Evolutionary conservation across 2,888 invertebrate species (phyloP), one percentile per base, ranked within the genome.

Genomic region (Villa cingulata): DNA sequence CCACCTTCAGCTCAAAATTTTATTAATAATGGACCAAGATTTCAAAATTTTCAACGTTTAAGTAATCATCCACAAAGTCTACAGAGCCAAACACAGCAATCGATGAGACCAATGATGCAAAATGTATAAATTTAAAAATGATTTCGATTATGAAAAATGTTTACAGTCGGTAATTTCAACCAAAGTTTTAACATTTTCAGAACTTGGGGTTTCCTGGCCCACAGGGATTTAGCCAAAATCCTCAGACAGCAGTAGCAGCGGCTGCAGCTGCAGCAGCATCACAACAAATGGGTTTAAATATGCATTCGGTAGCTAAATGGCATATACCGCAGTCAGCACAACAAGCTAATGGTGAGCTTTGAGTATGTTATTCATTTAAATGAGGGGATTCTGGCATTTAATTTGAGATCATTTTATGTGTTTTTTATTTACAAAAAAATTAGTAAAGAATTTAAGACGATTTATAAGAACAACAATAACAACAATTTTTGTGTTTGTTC

Each of bases 261-360:
- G n/a, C n/a, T n/a, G n/a, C n/a, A n/a, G 18, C 63, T 41, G n/a
- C 27, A 34, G 5, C 45, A 45, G 23, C 45, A 2, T n/a, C n/a
- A 19, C 62, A 61, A 43, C 66, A 64, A 55, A 56, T 73, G 53
- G 70, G 68, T 60, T 70, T 70, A 56, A 58, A 58, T 48, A 63
- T 66, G 59, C 54, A 53, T 48, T 45, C 53, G 10, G 53, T 53
- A 7, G 77, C 78, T 59, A 81, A 83, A 63, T 86, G 86, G 85
- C 86, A 86, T 67, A 84, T 82, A 57, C 86, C 66, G 50, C 70
- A 70, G 58, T 67, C 67, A 41, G 67, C 63, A 48, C 68, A 66
- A 55, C 64, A 67, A 57, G 60, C 63, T 53, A 69, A 72, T 59
- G 74, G 75, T 74, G 47, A 61, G 57, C 44, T 45, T 32, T 32